Evolutionary conservation across 2,113 vertebrate species (phyloP).

Genomic region (Mesitornis unicolor): DNA sequence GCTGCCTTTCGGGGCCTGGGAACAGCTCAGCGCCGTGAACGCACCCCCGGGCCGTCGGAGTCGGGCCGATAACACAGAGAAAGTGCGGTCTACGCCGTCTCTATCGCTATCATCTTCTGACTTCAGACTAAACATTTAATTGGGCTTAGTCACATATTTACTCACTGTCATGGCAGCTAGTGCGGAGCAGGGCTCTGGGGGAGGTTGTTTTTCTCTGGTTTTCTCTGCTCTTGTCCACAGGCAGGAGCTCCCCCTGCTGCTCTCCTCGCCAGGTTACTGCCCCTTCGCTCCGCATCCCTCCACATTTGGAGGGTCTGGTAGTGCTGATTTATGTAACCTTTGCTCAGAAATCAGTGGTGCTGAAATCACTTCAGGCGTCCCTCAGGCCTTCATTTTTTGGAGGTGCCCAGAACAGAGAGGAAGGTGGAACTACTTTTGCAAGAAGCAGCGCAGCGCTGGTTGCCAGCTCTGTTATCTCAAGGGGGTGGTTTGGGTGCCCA

Average conservation of each 20-base stretch:
- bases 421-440: background rate
- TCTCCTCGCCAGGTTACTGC: background rate
- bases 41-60: background rate
- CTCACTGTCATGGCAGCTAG: constrained; percentile 48
- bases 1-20: background rate
- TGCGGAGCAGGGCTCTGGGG: background rate
- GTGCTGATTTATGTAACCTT: background rate
- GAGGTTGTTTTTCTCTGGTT: background rate
- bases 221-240: background rate
- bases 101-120: constrained; percentile 11
- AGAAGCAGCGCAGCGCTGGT: background rate
- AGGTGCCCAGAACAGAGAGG: no score
- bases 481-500: background rate
- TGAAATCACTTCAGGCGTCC: rapidly evolving
- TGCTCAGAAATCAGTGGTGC: background rate
- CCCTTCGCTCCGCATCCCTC: background rate
- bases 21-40: background rate
- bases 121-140: constrained; percentile 50
- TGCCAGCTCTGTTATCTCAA: rapidly evolving
- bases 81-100: background rate
- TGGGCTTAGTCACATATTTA: constrained; percentile 59
- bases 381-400: background rate
- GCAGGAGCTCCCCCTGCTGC: constrained; percentile 76
- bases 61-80: background rate
- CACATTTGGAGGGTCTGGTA: background rate